Evolutionary conservation across 2,797 vertebrate genomes (phyloP).

Genomic region (Crocidura indochinensis): DNA sequence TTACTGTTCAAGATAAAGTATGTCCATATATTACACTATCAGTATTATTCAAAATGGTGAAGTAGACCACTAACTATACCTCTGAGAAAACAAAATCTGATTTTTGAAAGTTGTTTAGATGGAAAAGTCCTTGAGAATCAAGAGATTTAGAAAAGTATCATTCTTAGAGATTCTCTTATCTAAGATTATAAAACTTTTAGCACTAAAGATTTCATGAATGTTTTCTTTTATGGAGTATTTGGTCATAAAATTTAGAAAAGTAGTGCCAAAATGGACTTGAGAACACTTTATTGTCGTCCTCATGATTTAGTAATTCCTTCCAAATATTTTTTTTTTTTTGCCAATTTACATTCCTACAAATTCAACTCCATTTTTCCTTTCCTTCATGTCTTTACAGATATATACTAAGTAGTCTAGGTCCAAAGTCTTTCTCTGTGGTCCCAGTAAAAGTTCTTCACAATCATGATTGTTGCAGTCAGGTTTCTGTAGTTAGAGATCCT

Average conservation of each 20-base stretch:
- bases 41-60: conserved; percentile 2
- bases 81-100: not conserved
- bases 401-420: not conserved
- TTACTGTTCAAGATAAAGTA: not conserved
- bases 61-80: not conserved
- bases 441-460: no score
- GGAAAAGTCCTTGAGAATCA: not conserved
- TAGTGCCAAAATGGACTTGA: not conserved
- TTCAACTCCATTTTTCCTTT: not conserved
- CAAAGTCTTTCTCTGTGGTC: no score
- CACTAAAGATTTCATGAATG: no score
- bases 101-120: not conserved
- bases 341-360: not conserved
- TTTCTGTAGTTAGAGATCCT: not conserved
- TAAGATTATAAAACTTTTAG: not conserved
- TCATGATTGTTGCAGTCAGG: no score
- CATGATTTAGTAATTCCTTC: not conserved
- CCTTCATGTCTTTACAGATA: not conserved
- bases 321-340: not conserved
- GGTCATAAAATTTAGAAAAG: no score
- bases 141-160: not conserved
- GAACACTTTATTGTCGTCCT: not conserved
- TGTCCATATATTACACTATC: not conserved
- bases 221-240: no score
- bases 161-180: conserved; percentile 4